phyloP scores from a whole-genome alignment of 1,140 invertebrate genomes.

The Temnothorax longispinosus region DNA sequence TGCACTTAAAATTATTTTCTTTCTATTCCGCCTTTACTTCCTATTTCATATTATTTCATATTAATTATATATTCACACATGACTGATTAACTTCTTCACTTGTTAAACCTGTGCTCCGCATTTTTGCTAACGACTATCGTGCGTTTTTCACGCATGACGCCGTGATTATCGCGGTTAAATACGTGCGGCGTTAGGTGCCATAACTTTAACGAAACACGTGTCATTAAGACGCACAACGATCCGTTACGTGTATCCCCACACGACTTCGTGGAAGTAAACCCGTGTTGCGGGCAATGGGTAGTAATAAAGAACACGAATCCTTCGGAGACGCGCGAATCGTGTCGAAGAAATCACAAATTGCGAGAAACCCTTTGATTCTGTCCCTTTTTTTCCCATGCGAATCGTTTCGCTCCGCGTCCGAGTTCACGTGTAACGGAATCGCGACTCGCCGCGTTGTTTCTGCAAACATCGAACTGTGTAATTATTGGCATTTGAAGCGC shows the following conservation, averaged over 20 bases:
- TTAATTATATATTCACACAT: background rate
- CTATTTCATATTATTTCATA: background rate
- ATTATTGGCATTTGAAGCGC: conserved; percentile 73
- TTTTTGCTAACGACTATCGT: background rate
- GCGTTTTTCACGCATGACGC: conserved; percentile 18
- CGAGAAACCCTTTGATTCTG: conserved; percentile 34
- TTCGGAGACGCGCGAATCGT: conserved; percentile 31
- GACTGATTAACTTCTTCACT: conserved; percentile 9
- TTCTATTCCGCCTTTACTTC: background rate
- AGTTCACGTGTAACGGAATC: conserved; percentile 60
- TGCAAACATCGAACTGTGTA: conserved; percentile 73
- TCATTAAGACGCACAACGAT: conserved; percentile 51
- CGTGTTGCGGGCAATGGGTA: background rate
- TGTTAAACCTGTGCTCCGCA: background rate
- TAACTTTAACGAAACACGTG: conserved; percentile 39
- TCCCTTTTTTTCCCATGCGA: conserved; percentile 25
- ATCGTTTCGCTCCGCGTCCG: conserved; percentile 54
- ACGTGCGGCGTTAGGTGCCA: conserved; percentile 30
- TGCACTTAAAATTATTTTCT: background rate
- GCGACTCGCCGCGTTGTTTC: conserved; percentile 62
- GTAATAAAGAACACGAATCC: conserved; percentile 33
- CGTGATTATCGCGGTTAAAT: conserved; percentile 45
- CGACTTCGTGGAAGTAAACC: conserved; percentile 25
- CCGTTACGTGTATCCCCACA: conserved; percentile 36
- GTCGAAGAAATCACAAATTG: conserved; percentile 57